Evolutionary conservation across 23 tunicate genomes (phyloP).

Genomic region (Clavelina lepadiformis): DNA sequence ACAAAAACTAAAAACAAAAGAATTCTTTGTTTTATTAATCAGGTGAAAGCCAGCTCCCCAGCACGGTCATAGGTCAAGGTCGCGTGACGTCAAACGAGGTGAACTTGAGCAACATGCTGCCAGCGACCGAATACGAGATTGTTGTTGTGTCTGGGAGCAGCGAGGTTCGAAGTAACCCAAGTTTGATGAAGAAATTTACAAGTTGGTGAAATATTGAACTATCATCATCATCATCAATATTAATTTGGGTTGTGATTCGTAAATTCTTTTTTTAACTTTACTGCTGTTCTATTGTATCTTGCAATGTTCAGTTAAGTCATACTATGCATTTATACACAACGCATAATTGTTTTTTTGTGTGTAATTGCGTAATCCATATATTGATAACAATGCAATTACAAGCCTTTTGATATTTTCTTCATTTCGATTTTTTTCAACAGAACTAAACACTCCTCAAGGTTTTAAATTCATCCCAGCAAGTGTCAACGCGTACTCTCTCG

Average conservation of each 20-base stretch:
- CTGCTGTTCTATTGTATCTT: too few relatives aligned
- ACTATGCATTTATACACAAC: too few relatives aligned
- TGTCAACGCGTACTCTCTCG: slow-evolving; percentile 40
- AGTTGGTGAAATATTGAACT: too few relatives aligned
- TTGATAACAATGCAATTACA: too few relatives aligned
- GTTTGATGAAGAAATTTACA: slow-evolving; percentile 37
- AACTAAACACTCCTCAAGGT: slow-evolving; percentile 30
- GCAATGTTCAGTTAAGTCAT: too few relatives aligned
- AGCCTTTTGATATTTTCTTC: too few relatives aligned
- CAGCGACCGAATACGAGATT: slow-evolving; percentile 64
- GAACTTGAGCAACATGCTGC: slow-evolving; percentile 38
- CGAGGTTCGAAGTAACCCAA: slow-evolving; percentile 57
- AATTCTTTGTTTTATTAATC: background rate
- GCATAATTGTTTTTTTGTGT: too few relatives aligned
- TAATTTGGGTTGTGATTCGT: too few relatives aligned
- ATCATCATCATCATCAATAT: too few relatives aligned
- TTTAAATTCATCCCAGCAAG: slow-evolving; percentile 34
- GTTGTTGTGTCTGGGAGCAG: slow-evolving; percentile 57
- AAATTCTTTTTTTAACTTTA: too few relatives aligned
- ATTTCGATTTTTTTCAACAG: slow-evolving; percentile 29
- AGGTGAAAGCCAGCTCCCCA: slow-evolving; percentile 60
- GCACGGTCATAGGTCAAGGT: slow-evolving; percentile 80
- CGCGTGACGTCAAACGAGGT: slow-evolving; percentile 43
- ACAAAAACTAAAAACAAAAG: too few relatives aligned
- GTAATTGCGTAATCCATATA: too few relatives aligned